These are phyloP conservation scores for Drosophila borealis DNA, from an alignment of 2,888 invertebrate genomes.

Conservation along the genomic window DNA sequence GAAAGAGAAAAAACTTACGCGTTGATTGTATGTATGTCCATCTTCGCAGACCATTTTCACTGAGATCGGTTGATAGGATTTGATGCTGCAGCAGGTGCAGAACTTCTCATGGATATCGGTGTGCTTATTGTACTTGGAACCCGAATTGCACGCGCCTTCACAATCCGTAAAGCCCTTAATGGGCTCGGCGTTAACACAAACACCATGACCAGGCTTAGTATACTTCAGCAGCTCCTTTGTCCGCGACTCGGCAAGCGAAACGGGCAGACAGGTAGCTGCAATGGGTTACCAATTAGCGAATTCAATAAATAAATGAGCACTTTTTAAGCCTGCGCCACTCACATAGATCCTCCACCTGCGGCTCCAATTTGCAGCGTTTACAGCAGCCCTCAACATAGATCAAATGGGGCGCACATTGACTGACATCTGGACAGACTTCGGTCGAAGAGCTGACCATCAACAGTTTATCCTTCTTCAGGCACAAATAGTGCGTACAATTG, in stretches of 20 bases:
- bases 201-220: slow-evolving; percentile 86
- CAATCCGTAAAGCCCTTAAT: slow-evolving; percentile 89
- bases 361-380: slow-evolving; percentile 87
- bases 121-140: slow-evolving; percentile 88
- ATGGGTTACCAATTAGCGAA: slow-evolving; percentile 11
- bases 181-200: slow-evolving; percentile 88
- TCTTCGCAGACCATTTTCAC: slow-evolving; percentile 85
- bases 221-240: slow-evolving; percentile 87
- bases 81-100: slow-evolving; percentile 87
- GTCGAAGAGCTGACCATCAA: slow-evolving; percentile 86
- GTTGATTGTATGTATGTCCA: slow-evolving; percentile 73
- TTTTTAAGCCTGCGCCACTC: slow-evolving; percentile 21
- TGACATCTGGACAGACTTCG: slow-evolving; percentile 88
- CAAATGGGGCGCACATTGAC: slow-evolving; percentile 86
- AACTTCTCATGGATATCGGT: slow-evolving; percentile 86
- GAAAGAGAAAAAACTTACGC: slow-evolving; percentile 16
- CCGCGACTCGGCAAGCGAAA: slow-evolving; percentile 85
- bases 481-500: slow-evolving; percentile 88
- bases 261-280: slow-evolving; percentile 87
- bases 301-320: neutral
- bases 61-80: slow-evolving; percentile 75
- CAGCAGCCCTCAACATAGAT: slow-evolving; percentile 89
- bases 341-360: slow-evolving; percentile 80
- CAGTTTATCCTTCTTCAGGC: slow-evolving; percentile 85
- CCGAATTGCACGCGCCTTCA: slow-evolving; percentile 89